A percentile compares a stretch with the other conserved stretches of the same genome.
Conservation (phyloP, 2,888 invertebrate genomes). For the Sussaba pulchella region DNA sequence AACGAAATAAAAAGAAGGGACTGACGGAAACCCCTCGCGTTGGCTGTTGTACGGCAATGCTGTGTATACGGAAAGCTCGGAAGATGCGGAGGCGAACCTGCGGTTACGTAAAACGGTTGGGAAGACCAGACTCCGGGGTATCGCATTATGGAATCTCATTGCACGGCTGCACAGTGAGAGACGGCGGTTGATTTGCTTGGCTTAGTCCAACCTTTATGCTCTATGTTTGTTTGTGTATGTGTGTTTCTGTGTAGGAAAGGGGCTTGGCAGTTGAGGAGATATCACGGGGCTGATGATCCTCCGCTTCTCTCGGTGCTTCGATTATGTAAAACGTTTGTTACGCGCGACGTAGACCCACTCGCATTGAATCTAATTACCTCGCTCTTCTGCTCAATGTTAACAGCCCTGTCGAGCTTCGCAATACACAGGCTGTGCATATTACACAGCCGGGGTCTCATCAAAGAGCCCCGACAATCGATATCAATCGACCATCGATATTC, state of each 20-base stretch:
- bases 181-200: slow-evolving; percentile 40
- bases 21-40: neutral
- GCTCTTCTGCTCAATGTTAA: slow-evolving; percentile 8
- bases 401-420: neutral
- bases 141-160: slow-evolving; percentile 57
- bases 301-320: neutral
- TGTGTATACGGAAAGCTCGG: neutral
- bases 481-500: neutral
- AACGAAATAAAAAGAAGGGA: slow-evolving; percentile 17
- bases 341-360: neutral
- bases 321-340: slow-evolving; percentile 49
- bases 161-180: slow-evolving; percentile 25
- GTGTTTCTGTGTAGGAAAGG: slow-evolving; percentile 22
- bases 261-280: neutral
- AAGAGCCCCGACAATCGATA: neutral
- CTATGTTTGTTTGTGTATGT: too few species aligned
- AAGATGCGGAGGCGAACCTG: slow-evolving; percentile 19
- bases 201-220: slow-evolving; percentile 38
- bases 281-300: neutral
- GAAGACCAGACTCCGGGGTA: slow-evolving; percentile 38
- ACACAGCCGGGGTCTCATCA: neutral
- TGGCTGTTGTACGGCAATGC: neutral
- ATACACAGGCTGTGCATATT: neutral
- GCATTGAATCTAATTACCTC: slow-evolving; percentile 46
- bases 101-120: slow-evolving; percentile 50